Conservation (phyloP, 2,888 invertebrate species). For the Pomacea canaliculata region DNA sequence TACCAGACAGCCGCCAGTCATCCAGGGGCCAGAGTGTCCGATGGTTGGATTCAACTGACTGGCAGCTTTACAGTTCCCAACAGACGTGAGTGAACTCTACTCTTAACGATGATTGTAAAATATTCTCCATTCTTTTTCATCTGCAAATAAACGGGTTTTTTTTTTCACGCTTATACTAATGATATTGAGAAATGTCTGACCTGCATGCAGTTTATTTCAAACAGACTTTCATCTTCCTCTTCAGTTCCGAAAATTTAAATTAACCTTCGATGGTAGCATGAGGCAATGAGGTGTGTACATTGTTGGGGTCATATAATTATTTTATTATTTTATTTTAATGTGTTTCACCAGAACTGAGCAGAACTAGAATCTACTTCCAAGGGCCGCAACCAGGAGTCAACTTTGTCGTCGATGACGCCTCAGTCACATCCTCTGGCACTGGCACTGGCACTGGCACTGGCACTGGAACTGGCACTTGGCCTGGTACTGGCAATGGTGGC, state of each 20-base stretch:
- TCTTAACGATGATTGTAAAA: no score
- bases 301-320: no score
- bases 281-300: neutral
- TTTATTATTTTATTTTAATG: neutral
- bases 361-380: neutral
- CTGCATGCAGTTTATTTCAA: no score
- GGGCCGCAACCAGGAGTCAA: neutral
- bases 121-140: no score
- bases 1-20: neutral
- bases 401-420: slow-evolving; percentile 3
- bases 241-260: no score
- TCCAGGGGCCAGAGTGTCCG: neutral
- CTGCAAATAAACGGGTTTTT: no score
- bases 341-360: neutral
- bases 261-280: no score
- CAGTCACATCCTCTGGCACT: neutral
- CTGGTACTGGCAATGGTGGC: neutral
- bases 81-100: neutral
- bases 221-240: no score
- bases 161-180: no score
- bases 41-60: slow-evolving; percentile 3
- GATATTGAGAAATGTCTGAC: no score
- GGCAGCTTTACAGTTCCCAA: slow-evolving; percentile 1
- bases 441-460: no score
- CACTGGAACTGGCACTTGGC: neutral